These are phyloP conservation scores for Temnothorax ravouxi DNA, from an alignment of 2,888 invertebrate genomes.

Conservation along the genomic window DNA sequence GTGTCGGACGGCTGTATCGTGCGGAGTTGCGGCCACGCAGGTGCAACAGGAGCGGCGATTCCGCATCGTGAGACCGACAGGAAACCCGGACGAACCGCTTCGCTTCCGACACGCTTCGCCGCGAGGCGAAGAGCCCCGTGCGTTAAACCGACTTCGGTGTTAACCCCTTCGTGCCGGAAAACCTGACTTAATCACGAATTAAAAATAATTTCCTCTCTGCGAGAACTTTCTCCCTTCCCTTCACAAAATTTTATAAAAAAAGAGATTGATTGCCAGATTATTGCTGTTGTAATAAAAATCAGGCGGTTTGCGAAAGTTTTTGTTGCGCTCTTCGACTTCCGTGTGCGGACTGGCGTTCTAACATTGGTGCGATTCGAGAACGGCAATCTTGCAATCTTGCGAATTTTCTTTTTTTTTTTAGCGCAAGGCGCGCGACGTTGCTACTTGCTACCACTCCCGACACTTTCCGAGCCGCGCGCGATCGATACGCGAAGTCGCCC, in stretches of 20 bases:
- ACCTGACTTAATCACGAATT: constrained; percentile 8
- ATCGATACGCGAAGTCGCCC: constrained; percentile 31
- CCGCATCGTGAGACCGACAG: constrained; percentile 60
- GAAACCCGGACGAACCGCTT: constrained; percentile 65
- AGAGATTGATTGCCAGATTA: not conserved
- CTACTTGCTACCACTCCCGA: not conserved
- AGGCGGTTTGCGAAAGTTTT: not conserved
- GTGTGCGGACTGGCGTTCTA: too few relatives aligned
- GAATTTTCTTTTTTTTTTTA: not conserved
- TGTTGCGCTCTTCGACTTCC: not conserved
- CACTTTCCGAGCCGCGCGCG: not conserved
- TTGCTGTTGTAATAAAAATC: not conserved
- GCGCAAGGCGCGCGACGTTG: not conserved
- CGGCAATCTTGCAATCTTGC: not conserved
- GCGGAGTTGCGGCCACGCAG: constrained; percentile 1
- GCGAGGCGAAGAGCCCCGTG: constrained; percentile 3
- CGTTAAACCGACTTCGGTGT: constrained; percentile 14
- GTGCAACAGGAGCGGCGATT: constrained; percentile 59
- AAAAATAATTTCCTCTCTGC: not conserved
- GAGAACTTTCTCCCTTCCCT: not conserved
- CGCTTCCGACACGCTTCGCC: constrained; percentile 71
- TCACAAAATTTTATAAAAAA: not conserved
- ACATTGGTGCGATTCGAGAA: not conserved
- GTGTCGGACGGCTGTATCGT: not conserved
- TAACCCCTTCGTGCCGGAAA: constrained; percentile 35